These are phyloP conservation scores for Neotoxoptera formosana DNA, from an alignment of 1,140 invertebrate genomes.

Conservation along the genomic window DNA sequence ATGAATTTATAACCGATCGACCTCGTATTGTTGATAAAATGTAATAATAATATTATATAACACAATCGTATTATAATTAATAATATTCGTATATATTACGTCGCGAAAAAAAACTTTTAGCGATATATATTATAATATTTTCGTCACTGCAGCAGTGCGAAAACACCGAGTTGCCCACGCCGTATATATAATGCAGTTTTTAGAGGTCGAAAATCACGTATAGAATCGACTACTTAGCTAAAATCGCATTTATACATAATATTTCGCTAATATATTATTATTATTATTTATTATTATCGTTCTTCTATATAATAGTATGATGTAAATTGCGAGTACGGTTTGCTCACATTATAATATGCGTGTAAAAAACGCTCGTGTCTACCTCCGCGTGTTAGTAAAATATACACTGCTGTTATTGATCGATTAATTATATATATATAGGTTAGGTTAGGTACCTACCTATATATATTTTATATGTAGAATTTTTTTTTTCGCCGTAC, in stretches of 20 bases:
- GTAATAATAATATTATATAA: background rate
- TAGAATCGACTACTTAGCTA: background rate
- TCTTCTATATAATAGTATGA: background rate
- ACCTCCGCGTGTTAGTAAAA: background rate
- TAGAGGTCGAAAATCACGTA: background rate
- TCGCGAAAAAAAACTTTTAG: background rate
- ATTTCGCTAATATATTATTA: background rate
- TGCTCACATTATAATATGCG: no score
- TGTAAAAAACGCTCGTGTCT: background rate
- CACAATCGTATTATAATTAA: background rate
- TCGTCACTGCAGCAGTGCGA: background rate
- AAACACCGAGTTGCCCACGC: background rate
- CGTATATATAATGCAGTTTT: background rate
- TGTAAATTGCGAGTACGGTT: background rate
- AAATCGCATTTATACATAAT: no score
- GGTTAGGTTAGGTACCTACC: no score
- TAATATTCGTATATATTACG: background rate
- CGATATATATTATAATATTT: background rate
- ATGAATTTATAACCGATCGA: background rate
- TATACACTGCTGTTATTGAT: background rate
- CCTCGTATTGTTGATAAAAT: background rate
- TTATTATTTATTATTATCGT: no score
- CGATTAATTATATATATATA: background rate
- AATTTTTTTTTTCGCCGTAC: background rate
- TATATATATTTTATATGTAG: background rate